Conservation (phyloP, 1,140 invertebrate species). For the Drosophila mayri region DNA sequence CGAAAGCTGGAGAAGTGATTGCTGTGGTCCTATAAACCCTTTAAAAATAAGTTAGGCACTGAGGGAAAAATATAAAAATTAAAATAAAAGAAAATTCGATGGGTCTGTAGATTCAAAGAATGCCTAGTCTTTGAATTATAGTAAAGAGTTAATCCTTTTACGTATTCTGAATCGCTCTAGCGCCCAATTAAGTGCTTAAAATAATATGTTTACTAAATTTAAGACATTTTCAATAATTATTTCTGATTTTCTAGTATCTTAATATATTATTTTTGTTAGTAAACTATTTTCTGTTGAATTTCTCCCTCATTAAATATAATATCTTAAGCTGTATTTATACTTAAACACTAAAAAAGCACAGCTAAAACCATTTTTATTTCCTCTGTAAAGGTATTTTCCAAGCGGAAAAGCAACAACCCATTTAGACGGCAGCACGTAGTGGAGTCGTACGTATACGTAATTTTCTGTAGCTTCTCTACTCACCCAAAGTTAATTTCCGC, state of each 20-base stretch:
- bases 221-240: neutral
- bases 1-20: constrained; percentile 38
- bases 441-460: constrained; percentile 13
- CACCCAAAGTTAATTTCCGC: constrained; percentile 53
- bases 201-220: no score
- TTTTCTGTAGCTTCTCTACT: constrained; percentile 44
- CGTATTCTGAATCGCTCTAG: fast-evolving
- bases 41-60: constrained; percentile 29
- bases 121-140: no score
- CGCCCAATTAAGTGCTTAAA: no score
- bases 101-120: no score
- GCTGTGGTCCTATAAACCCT: constrained; percentile 33
- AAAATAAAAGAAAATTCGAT: no score
- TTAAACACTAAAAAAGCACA: no score
- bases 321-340: neutral
- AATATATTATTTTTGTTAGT: neutral
- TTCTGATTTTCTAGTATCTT: neutral
- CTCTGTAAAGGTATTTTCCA: neutral
- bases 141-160: neutral
- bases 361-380: neutral
- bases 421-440: constrained; percentile 29
- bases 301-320: neutral
- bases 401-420: constrained; percentile 1
- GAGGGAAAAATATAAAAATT: neutral
- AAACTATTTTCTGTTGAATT: neutral